A percentile compares a stretch with the other conserved stretches of the same genome.
Conservation (phyloP, 2,113 vertebrate species). For the Chloropsis hardwickii region DNA sequence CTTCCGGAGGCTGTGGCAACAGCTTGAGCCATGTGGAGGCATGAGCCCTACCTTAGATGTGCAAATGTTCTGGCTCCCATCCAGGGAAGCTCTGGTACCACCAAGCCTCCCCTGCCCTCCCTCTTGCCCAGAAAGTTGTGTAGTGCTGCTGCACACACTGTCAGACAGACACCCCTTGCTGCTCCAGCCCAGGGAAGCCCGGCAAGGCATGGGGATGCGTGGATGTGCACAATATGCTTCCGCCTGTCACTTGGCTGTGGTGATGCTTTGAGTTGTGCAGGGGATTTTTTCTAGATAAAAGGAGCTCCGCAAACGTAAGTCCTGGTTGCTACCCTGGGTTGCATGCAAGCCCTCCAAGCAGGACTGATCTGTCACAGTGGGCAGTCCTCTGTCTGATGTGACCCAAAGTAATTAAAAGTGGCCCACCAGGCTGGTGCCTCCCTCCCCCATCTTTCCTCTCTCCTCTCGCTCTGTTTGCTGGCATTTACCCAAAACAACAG, state of each 20-base stretch:
- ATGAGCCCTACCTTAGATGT: neutral
- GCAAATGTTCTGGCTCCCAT: slow-evolving; percentile 14
- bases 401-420: slow-evolving; percentile 13
- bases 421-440: neutral
- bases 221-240: neutral
- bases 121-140: neutral
- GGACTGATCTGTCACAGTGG: neutral
- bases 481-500: slow-evolving; percentile 5
- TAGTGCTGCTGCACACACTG: neutral
- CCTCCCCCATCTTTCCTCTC: neutral
- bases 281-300: neutral
- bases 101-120: neutral
- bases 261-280: neutral
- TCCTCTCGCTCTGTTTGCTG: neutral
- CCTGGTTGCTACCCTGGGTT: neutral
- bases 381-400: neutral
- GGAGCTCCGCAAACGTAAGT: neutral
- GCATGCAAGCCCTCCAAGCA: neutral
- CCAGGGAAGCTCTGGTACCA: neutral
- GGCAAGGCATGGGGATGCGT: rapidly evolving
- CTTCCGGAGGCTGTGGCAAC: neutral
- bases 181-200: neutral
- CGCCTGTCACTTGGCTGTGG: neutral
- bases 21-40: neutral
- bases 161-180: neutral